Base-by-base conservation (phyloP, 1,140 invertebrate species). In the Polypedilum vanderplanki region DNA sequence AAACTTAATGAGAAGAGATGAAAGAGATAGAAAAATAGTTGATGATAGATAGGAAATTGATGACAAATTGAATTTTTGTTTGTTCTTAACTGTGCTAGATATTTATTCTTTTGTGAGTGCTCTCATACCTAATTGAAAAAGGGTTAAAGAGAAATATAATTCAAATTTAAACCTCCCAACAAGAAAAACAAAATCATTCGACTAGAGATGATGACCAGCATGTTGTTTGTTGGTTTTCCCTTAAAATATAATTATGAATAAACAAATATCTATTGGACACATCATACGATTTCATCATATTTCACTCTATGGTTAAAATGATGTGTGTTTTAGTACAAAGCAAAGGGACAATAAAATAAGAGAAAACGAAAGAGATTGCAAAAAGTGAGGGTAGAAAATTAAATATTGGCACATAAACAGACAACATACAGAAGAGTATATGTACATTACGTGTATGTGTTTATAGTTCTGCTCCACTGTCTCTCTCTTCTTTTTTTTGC, bases 241-340 rank as follows among this genome's bases (percentile, higher is more conserved):
- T 57, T 57, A 57, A 57, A 57, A 57, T 12, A 57, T 57, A 57
- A 57, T 57, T 57, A 57, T 57, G 12, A 15, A 57, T 57, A 57
- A 57, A 57, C 46, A 57, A 57, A 57, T 3, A 15, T 57, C 9
- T 12, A 57, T 57, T 57, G 46, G 46, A 57, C n/a, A 57, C 46
- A 57, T 57, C 46, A 57, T 46, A 46, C 41, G n/a, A n/a, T 57
- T 57, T 57, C 46, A 12, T 57, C 46, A n/a, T 12, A 57, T 12
- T 57, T 57, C 15, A 3, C 24, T 33, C 24, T 5, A n/a, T n/a
- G 46, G 10, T n/a, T n/a, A n/a, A 57, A 12, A 12, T 57, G 46
- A 57, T 57, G 46, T 57, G 15, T 57, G 46, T 57, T 3, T n/a
- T n/a, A n/a, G n/a, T 57, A n/a, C 5, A 57, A 12, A 57, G n/a